phyloP scores from a whole-genome alignment of 2,888 invertebrate species.

The Mylabris sibirica region DNA sequence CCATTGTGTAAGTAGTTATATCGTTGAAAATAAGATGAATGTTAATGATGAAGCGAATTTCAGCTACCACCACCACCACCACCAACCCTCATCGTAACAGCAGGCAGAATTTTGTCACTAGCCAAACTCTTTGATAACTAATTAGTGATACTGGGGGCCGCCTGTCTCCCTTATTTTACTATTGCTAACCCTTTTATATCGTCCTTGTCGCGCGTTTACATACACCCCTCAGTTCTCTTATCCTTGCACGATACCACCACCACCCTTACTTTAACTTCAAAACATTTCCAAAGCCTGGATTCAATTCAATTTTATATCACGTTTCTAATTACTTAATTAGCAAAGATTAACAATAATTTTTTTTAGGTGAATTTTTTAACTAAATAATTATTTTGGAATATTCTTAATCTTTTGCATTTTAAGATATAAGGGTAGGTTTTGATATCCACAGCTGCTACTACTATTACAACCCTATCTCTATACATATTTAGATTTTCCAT shows the following conservation, averaged over 20 bases:
- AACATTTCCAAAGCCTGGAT: constrained; percentile 15
- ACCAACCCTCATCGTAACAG: constrained; percentile 52
- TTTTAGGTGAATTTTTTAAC: not conserved
- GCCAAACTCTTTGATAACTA: constrained; percentile 68
- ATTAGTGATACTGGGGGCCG: constrained; percentile 65
- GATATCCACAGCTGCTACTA: constrained; percentile 22
- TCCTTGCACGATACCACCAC: not conserved
- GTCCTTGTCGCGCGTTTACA: constrained; percentile 44
- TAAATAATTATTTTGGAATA: constrained; percentile 32
- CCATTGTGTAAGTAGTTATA: not conserved
- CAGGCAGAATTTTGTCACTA: constrained; percentile 57
- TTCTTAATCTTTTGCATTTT: constrained; percentile 38
- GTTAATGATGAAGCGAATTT: constrained; percentile 43
- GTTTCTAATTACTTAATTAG: constrained; percentile 5
- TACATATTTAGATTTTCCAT: not conserved
- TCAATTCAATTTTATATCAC: constrained; percentile 7
- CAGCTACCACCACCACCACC: constrained; percentile 60
- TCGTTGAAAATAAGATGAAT: constrained; percentile 21
- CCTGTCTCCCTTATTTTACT: constrained; percentile 59
- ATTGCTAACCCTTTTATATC: constrained; percentile 61
- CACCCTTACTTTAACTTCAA: constrained; percentile 2
- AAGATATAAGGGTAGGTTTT: constrained; percentile 34
- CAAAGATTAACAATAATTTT: not conserved
- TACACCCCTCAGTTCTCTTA: constrained; percentile 2
- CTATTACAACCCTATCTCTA: not conserved